A percentile compares a stretch with the other conserved stretches of the same genome.
Conservation (phyloP, 2,797 vertebrate genomes). For the Lerista edwardsae region DNA sequence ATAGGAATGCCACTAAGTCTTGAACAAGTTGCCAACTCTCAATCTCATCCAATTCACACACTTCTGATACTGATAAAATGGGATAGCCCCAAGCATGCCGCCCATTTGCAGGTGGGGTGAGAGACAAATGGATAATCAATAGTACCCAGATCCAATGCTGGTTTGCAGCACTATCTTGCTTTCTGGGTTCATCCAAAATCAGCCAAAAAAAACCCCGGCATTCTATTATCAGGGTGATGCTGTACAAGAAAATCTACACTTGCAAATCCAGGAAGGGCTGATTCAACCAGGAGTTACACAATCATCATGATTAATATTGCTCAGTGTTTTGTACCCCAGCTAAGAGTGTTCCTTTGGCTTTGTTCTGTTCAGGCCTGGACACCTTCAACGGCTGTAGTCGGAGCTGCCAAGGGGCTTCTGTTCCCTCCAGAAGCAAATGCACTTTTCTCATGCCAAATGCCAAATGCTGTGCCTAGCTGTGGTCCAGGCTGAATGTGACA, state of each 20-base stretch:
- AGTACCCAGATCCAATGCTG: neutral
- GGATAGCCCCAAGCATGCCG: neutral
- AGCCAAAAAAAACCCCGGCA: neutral
- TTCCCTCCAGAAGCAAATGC: neutral
- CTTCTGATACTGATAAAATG: neutral
- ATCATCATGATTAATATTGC: neutral
- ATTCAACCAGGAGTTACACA: neutral
- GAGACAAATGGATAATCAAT: neutral
- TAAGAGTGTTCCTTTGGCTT: neutral
- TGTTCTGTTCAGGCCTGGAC: neutral
- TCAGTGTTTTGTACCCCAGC: neutral
- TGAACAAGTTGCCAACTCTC: neutral
- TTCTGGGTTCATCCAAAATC: neutral
- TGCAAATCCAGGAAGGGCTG: neutral
- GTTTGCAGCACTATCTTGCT: too few relatives aligned
- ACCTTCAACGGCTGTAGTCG: neutral
- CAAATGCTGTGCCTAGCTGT: neutral
- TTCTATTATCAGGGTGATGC: neutral
- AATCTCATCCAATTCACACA: neutral
- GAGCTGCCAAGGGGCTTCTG: neutral
- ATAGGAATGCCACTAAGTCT: too few relatives aligned
- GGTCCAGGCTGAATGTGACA: neutral
- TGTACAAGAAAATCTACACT: neutral
- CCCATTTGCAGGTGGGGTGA: neutral
- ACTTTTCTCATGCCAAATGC: neutral